A percentile compares a stretch with the other conserved stretches of the same genome.
Evolutionary conservation across 1,140 invertebrate genomes (phyloP).

Genomic region (Pachyrhynchus sulphureomaculatus): DNA sequence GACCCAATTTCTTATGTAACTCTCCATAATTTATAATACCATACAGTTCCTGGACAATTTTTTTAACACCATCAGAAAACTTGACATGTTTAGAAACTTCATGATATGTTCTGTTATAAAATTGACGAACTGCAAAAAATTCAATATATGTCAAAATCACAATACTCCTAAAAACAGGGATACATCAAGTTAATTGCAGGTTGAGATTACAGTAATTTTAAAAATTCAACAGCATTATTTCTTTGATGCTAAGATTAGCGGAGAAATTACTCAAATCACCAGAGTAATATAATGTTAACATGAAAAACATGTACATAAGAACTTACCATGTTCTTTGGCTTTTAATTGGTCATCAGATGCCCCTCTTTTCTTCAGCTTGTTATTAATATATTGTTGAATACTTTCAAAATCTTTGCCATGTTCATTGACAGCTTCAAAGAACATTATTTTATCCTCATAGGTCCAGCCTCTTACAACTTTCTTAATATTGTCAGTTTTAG

Average conservation of each 20-base stretch:
- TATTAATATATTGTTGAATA: conserved; percentile 80
- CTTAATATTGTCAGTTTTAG: conserved; percentile 44
- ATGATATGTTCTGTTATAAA: conserved; percentile 94
- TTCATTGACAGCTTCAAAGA: conserved; percentile 95
- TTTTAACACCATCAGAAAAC: conserved; percentile 76
- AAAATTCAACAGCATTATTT: no score
- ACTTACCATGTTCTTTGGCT: conserved; percentile 76
- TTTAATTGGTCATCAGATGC: conserved; percentile 66
- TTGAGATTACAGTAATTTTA: no score
- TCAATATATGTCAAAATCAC: background rate
- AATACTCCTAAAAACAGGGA: no score
- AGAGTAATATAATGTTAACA: no score
- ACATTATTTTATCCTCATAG: conserved; percentile 83
- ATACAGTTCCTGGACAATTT: conserved; percentile 91
- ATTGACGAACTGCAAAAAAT: conserved; percentile 70
- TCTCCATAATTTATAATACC: conserved; percentile 94
- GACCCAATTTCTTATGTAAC: conserved; percentile 80
- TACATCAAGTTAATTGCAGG: no score
- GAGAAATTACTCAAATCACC: no score
- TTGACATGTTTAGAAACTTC: conserved; percentile 90
- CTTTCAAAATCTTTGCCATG: conserved; percentile 95
- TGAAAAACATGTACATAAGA: background rate
- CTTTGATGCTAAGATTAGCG: no score
- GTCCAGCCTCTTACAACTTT: conserved; percentile 66
- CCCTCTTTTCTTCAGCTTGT: conserved; percentile 80